A percentile compares a stretch with the other conserved stretches of the same genome.
phyloP scores from a whole-genome alignment of 2,888 invertebrate genomes.

The Torymus tubicola region DNA sequence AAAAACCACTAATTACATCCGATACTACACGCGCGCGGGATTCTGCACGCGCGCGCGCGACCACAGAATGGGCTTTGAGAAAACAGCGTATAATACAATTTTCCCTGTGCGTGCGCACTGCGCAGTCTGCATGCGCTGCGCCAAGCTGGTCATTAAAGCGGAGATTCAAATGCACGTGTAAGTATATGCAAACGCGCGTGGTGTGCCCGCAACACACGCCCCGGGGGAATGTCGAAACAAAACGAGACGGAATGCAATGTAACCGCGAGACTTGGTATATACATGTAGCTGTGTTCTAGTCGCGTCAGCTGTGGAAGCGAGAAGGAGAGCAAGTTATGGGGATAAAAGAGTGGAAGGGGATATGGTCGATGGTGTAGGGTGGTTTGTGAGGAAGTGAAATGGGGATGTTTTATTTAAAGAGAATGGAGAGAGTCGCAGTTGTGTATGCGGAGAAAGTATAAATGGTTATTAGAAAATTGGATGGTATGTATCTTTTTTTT shows the following conservation, averaged over 20 bases:
- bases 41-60: background rate
- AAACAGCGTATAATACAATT: constrained; percentile 36
- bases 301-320: no score
- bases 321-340: background rate
- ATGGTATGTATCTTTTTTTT: no score
- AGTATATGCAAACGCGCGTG: no score
- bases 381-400: background rate
- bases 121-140: no score
- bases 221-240: constrained; percentile 49
- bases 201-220: constrained; percentile 5
- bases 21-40: no score
- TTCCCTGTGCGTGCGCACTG: constrained; percentile 7
- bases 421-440: background rate
- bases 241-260: constrained; percentile 39
- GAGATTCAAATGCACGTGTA: constrained; percentile 31
- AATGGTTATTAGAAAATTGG: no score
- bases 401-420: background rate
- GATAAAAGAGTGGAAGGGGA: background rate
- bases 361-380: constrained; percentile 4
- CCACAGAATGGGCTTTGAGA: constrained; percentile 31
- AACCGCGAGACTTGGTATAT: background rate
- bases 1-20: constrained; percentile 18
- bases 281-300: no score
- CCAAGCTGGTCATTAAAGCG: constrained; percentile 25
- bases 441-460: no score